Percentiles rank a stretch among this genome's conserved stretches.
Evolutionary conservation across 35 echinoderm and acorn worm species (phyloP).

Genomic region (Ophiothrix spiculata): DNA sequence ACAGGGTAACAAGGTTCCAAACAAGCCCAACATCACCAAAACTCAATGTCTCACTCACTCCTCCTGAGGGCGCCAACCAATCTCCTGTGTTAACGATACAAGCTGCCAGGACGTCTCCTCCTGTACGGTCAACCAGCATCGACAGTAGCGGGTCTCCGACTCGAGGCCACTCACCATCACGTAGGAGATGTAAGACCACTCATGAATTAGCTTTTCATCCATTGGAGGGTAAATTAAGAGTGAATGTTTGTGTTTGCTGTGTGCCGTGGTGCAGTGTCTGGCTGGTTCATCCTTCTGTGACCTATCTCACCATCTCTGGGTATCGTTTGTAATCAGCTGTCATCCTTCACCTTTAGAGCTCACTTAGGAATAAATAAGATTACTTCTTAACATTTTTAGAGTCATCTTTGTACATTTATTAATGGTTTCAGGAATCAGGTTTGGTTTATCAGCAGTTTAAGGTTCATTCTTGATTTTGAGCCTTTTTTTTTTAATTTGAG

Average conservation of each 20-base stretch:
- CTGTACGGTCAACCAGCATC: background rate
- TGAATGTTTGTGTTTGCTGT: background rate
- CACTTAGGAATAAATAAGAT: too few relatives aligned
- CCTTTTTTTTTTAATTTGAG: too few relatives aligned
- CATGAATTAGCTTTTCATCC: background rate
- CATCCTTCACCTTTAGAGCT: background rate
- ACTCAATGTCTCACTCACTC: background rate
- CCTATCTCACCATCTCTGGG: background rate
- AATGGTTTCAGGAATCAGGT: too few relatives aligned
- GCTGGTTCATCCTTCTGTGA: background rate
- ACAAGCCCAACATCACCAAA: background rate
- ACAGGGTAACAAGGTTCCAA: background rate
- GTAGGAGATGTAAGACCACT: background rate
- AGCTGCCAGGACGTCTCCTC: background rate
- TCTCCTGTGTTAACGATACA: background rate
- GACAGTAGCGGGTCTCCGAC: background rate
- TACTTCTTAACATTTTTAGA: too few relatives aligned
- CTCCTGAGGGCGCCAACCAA: background rate
- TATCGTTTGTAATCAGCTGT: background rate
- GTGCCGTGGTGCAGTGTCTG: background rate
- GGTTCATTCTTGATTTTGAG: too few relatives aligned
- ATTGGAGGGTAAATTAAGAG: background rate
- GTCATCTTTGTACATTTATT: too few relatives aligned
- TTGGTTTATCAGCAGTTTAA: too few relatives aligned
- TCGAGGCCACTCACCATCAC: background rate